These are phyloP conservation scores for Sinella curviseta DNA, from an alignment of 1,140 invertebrate species.

Conservation along the genomic window DNA sequence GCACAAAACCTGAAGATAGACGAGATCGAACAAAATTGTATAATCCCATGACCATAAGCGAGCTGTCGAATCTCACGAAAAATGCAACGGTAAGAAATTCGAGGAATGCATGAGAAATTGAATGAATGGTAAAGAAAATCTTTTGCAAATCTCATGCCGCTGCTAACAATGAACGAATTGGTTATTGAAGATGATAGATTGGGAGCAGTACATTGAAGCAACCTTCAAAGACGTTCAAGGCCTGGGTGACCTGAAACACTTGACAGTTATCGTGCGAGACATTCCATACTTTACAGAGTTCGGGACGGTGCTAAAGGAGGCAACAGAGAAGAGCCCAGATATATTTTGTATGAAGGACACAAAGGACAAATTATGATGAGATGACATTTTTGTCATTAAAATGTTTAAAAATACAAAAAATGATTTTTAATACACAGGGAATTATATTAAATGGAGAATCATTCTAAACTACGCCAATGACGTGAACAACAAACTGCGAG, in stretches of 20 bases:
- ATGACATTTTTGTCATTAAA: not conserved
- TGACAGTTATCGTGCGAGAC: conserved; percentile 6
- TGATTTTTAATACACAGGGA: conserved; percentile 26
- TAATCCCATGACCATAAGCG: conserved; percentile 70
- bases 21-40: conserved; percentile 78
- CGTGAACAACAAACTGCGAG: conserved; percentile 29
- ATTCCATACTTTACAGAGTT: conserved; percentile 18
- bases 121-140: not conserved
- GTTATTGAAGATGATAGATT: conserved; percentile 8
- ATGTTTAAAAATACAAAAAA: too few relatives aligned
- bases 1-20: conserved; percentile 75
- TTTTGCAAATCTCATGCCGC: not conserved
- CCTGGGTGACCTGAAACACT: not conserved
- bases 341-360: not conserved
- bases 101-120: not conserved
- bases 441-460: conserved; percentile 45
- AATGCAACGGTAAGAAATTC: conserved; percentile 3
- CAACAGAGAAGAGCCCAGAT: not conserved
- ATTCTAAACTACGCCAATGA: conserved; percentile 39
- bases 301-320: not conserved
- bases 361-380: not conserved
- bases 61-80: conserved; percentile 57
- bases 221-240: not conserved
- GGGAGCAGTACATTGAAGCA: not conserved
- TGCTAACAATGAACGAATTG: not conserved